Evolutionary conservation across 2,797 vertebrate genomes (phyloP).

Genomic region (Enoplosus armatus): DNA sequence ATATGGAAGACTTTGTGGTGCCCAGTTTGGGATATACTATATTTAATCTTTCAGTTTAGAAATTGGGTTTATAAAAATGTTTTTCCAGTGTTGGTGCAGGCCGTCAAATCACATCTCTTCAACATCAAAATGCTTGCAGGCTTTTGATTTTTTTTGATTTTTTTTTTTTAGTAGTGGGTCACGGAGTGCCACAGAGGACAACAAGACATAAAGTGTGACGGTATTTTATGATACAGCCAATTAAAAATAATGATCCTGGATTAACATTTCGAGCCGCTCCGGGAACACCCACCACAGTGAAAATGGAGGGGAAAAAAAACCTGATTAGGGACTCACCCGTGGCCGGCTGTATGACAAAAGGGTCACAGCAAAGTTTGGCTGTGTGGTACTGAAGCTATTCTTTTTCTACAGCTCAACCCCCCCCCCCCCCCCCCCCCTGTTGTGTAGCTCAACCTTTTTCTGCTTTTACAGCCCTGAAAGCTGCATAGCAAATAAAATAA

Average conservation of each 20-base stretch:
- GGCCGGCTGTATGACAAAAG: conserved; percentile 44
- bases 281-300: conserved; percentile 44
- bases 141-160: conserved; percentile 20
- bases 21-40: not conserved
- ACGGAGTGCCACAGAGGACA: conserved; percentile 60
- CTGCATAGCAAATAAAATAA: conserved; percentile 49
- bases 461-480: conserved; percentile 27
- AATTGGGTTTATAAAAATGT: not conserved
- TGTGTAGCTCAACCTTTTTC: conserved; percentile 23
- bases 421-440: too few species aligned
- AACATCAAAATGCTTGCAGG: not conserved
- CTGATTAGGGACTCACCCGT: conserved; percentile 55
- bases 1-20: not conserved
- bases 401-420: conserved; percentile 19
- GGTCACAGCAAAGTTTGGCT: conserved; percentile 25
- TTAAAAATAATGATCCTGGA: conserved; percentile 81
- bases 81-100: not conserved
- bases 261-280: conserved; percentile 62
- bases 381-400: conserved; percentile 18
- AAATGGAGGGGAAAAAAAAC: conserved; percentile 43
- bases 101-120: not conserved
- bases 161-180: conserved; percentile 22
- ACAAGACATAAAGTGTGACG: conserved; percentile 66
- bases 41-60: not conserved
- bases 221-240: conserved; percentile 77